Evolutionary conservation across 37 sponge, comb jelly and placozoan genomes (phyloP).

Genomic region (Sycon ciliatum): DNA sequence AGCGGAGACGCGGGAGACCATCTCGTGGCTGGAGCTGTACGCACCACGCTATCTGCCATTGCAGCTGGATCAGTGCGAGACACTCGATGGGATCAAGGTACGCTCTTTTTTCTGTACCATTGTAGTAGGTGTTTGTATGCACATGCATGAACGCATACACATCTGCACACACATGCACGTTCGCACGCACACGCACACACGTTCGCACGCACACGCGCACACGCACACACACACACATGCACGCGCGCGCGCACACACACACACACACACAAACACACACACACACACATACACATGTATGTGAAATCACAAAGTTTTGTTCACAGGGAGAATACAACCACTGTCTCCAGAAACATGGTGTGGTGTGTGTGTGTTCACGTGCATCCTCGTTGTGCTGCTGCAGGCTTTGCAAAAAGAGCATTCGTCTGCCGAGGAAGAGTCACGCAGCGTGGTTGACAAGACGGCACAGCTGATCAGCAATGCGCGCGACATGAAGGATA

Average conservation of each 20-base stretch:
- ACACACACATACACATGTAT: conserved; percentile 21
- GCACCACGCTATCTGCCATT: background rate
- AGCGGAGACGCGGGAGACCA: no score
- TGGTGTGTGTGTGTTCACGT: no score
- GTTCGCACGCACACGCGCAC: background rate
- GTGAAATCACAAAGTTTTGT: no score
- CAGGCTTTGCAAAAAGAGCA: no score
- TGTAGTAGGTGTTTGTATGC: conserved; percentile 3
- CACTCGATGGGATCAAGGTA: background rate
- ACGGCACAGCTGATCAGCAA: no score
- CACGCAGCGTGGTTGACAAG: no score
- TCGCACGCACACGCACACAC: background rate
- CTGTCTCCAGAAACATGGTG: no score
- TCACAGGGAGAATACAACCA: no score
- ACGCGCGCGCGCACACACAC: conserved; percentile 21
- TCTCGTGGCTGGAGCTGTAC: background rate
- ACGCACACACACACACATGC: background rate
- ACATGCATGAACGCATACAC: background rate
- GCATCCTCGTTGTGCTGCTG: no score
- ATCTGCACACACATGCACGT: background rate
- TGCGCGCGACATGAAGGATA: no score
- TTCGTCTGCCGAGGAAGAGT: no score
- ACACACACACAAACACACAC: conserved; percentile 35
- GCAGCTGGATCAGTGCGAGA: background rate
- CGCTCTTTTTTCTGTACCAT: background rate